Conservation (phyloP, 2,797 vertebrate species). For the Caiman crocodilus region DNA sequence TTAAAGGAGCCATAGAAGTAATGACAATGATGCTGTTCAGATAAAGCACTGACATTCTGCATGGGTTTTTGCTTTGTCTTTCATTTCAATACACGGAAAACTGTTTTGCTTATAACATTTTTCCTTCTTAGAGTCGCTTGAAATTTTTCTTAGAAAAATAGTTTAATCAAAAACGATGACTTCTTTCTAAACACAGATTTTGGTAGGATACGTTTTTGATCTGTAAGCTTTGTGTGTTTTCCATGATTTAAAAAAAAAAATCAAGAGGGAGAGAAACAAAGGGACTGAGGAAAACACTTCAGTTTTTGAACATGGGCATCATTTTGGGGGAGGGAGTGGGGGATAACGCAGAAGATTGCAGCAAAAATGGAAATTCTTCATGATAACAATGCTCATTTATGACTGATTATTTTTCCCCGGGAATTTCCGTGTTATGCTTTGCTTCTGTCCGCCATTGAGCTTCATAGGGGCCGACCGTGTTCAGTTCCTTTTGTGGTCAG, state of each 20-base stretch:
- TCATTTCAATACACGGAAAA: not conserved
- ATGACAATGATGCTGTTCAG: not conserved
- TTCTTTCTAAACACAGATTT: not conserved
- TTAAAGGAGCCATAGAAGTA: not conserved
- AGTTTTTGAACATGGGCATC: not conserved
- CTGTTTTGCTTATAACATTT: not conserved
- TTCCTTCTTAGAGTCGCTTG: not conserved
- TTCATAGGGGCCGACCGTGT: not conserved
- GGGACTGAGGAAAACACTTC: not conserved
- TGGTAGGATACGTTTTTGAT: not conserved
- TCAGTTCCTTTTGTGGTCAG: not conserved
- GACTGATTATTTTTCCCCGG: not conserved
- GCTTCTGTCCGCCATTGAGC: not conserved
- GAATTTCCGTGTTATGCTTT: not conserved
- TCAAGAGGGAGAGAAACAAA: not conserved
- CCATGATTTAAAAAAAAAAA: not conserved
- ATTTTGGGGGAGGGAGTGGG: not conserved
- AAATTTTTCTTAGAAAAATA: not conserved
- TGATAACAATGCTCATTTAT: not conserved
- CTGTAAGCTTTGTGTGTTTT: not conserved
- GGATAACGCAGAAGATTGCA: fast-evolving
- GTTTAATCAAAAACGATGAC: not conserved
- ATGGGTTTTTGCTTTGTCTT: not conserved
- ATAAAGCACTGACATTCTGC: not conserved
- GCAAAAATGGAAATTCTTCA: not conserved